phyloP scores from a whole-genome alignment of 2,113 vertebrate genomes.

The Microtus oregoni region DNA sequence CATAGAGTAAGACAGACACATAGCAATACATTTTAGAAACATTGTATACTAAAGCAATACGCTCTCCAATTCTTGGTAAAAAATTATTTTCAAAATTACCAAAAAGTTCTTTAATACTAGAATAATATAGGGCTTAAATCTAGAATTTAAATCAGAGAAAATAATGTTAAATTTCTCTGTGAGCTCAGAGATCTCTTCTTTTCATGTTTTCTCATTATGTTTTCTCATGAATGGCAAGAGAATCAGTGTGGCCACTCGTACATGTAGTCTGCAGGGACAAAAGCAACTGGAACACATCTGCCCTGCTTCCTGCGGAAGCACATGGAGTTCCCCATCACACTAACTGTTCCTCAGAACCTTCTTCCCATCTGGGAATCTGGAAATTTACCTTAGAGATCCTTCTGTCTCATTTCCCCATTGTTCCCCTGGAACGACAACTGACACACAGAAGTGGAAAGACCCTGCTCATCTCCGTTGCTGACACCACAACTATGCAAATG shows the following conservation, averaged over 20 bases:
- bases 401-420: neutral
- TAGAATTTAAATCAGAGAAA: neutral
- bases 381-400: neutral
- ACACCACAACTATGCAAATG: neutral
- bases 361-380: slow-evolving; percentile 15
- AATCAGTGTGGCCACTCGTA: neutral
- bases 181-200: neutral
- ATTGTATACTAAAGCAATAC: neutral
- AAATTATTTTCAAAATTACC: neutral
- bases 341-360: neutral
- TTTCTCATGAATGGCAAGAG: slow-evolving; percentile 1
- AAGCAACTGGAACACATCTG: neutral
- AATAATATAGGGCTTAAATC: neutral
- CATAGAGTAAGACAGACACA: neutral
- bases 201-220: neutral
- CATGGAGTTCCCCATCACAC: slow-evolving; percentile 4
- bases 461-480: neutral
- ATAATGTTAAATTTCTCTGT: neutral
- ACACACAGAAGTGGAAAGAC: neutral
- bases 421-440: neutral
- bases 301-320: slow-evolving; percentile 41
- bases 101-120: slow-evolving; percentile 20
- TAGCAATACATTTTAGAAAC: neutral
- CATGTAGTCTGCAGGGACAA: neutral
- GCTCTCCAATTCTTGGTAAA: slow-evolving; percentile 13